Evolutionary conservation across 2,113 vertebrate species (phyloP).

Genomic region (Neogale vison): DNA sequence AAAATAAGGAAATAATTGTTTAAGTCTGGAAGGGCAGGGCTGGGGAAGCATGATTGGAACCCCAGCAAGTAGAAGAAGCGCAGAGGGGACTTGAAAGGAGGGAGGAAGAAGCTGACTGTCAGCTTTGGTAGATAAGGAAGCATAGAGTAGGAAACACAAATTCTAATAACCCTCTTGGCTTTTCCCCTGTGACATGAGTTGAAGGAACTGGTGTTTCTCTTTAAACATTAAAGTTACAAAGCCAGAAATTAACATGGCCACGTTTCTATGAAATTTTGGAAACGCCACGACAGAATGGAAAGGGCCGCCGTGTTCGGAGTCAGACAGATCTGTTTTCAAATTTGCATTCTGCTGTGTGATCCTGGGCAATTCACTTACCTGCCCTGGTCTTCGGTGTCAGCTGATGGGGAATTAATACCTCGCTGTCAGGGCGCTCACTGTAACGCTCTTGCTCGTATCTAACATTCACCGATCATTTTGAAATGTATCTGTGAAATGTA

Average conservation of each 20-base stretch:
- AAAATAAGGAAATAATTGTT: background rate
- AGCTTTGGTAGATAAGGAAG: background rate
- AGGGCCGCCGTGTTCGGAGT: background rate
- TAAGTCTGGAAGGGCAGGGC: background rate
- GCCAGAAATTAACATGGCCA: background rate
- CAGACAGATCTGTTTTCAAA: conserved; percentile 29
- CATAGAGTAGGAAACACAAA: background rate
- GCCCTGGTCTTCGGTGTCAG: background rate
- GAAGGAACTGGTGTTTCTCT: background rate
- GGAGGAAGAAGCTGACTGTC: background rate
- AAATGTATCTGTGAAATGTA: background rate
- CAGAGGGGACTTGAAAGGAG: background rate
- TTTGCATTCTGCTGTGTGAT: background rate
- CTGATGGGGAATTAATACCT: background rate
- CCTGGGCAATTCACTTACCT: background rate
- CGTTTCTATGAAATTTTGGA: background rate
- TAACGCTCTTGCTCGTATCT: background rate
- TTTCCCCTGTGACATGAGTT: background rate
- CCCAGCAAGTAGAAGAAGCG: background rate
- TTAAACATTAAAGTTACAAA: background rate
- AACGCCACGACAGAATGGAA: background rate
- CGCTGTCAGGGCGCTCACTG: background rate
- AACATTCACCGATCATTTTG: background rate
- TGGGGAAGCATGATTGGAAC: background rate
- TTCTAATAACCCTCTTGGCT: background rate